phyloP scores from a whole-genome alignment of 2,888 invertebrate species.

The Amphiduros pacificus region DNA sequence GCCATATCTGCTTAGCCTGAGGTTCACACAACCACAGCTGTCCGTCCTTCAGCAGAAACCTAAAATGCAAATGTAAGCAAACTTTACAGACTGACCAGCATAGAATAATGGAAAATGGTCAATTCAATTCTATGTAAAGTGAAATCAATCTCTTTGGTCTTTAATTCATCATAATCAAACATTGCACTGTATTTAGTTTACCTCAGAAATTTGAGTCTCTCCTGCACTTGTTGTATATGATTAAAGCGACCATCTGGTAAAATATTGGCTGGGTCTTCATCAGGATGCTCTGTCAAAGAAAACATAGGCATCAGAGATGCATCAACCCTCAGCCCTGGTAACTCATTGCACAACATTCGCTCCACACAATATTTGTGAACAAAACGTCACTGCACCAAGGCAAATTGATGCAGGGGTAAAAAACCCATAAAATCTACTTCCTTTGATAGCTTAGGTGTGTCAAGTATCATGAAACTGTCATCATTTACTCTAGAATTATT shows the following conservation, averaged over 20 bases:
- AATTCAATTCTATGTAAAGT: not conserved
- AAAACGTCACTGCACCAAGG: too few relatives aligned
- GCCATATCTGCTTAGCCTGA: constrained; percentile 90
- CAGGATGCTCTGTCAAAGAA: constrained; percentile 68
- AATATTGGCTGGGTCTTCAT: constrained; percentile 70
- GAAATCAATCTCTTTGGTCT: too few relatives aligned
- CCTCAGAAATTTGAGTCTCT: constrained; percentile 80
- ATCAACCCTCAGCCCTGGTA: too few relatives aligned
- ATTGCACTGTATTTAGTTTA: constrained; percentile 24
- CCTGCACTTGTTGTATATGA: constrained; percentile 89
- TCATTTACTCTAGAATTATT: too few relatives aligned
- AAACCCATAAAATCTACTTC: too few relatives aligned
- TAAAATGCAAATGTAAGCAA: constrained; percentile 16
- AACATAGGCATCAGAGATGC: too few relatives aligned
- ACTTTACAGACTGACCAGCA: too few relatives aligned
- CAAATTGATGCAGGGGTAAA: too few relatives aligned
- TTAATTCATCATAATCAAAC: not conserved
- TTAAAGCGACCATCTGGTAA: constrained; percentile 81
- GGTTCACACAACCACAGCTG: constrained; percentile 95
- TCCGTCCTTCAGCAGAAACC: constrained; percentile 72
- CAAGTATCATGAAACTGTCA: too few relatives aligned
- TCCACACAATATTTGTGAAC: too few relatives aligned
- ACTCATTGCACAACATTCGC: too few relatives aligned
- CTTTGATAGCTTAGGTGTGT: too few relatives aligned
- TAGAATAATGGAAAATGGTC: not conserved